A percentile compares a stretch with the other conserved stretches of the same genome.
These are phyloP conservation scores for Silvanus unidentatus DNA, from an alignment of 2,888 invertebrate genomes.

Conservation along the genomic window DNA sequence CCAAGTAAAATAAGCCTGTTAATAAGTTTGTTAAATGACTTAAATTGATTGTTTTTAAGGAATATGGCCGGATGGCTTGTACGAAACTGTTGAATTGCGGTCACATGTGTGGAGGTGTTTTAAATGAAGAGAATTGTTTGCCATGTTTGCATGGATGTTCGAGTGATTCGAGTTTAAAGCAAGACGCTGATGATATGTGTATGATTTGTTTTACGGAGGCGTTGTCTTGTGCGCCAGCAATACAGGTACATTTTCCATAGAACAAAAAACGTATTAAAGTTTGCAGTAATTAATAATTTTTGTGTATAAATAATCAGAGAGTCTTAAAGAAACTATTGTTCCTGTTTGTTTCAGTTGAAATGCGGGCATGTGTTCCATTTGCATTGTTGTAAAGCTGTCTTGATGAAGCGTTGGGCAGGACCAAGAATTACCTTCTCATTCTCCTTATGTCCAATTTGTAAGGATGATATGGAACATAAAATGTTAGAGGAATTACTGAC, in stretches of 20 bases:
- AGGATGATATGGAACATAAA: conserved; percentile 81
- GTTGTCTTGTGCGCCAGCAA: conserved; percentile 88
- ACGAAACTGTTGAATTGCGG: conserved; percentile 77
- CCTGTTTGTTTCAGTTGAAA: conserved; percentile 64
- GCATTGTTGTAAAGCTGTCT: conserved; percentile 81
- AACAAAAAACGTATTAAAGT: background rate
- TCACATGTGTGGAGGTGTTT: conserved; percentile 92
- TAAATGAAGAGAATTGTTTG: conserved; percentile 74
- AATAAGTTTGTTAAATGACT: conserved; percentile 1
- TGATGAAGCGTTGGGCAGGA: conserved; percentile 86
- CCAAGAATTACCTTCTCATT: conserved; percentile 95
- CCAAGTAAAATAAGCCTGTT: conserved; percentile 53
- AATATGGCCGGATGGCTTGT: conserved; percentile 77
- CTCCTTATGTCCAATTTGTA: conserved; percentile 94
- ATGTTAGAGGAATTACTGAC: conserved; percentile 69
- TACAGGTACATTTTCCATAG: conserved; percentile 75
- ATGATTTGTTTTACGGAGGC: conserved; percentile 99
- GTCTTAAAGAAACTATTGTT: no score
- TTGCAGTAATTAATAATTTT: conserved; percentile 8
- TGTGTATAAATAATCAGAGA: no score
- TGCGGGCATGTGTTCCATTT: conserved; percentile 96
- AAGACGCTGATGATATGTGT: conserved; percentile 98
- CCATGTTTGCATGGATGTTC: conserved; percentile 86
- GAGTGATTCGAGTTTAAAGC: conserved; percentile 57
- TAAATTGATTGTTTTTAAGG: conserved; percentile 46